phyloP scores from a whole-genome alignment of 1,140 invertebrate genomes.

The Panulirus ornatus region DNA sequence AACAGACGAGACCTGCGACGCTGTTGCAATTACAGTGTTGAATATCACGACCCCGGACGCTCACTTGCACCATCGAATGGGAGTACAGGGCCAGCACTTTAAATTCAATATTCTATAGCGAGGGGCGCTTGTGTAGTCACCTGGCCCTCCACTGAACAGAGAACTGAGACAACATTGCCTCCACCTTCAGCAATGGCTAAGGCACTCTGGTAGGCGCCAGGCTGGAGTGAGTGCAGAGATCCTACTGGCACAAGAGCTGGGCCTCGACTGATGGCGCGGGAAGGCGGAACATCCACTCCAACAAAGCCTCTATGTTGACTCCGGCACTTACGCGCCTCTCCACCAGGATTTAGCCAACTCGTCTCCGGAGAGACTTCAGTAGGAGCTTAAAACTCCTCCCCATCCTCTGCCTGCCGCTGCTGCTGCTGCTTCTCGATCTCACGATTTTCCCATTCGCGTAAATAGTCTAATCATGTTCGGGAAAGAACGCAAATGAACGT shows the following conservation, averaged over 20 bases:
- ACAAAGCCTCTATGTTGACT: conserved; percentile 50
- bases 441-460: conserved; percentile 16
- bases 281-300: conserved; percentile 54
- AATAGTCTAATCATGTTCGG: conserved; percentile 25
- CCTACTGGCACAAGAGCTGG: conserved; percentile 34
- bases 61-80: no score
- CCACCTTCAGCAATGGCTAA: background rate
- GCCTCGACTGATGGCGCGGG: conserved; percentile 46
- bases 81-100: no score
- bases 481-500: background rate
- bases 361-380: conserved; percentile 26
- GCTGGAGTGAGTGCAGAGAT: conserved; percentile 7
- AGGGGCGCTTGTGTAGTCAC: no score
- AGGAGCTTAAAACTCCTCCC: conserved; percentile 20
- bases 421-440: conserved; percentile 1
- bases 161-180: no score
- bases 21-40: no score
- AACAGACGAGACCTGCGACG: no score
- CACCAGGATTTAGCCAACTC: conserved; percentile 51
- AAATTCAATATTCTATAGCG: no score
- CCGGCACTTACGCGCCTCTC: conserved; percentile 52
- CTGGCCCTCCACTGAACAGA: no score
- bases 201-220: conserved; percentile 1
- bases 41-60: no score
- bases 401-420: background rate